Conservation (phyloP, 2,113 vertebrate genomes). For the Ceyx melanurus region DNA sequence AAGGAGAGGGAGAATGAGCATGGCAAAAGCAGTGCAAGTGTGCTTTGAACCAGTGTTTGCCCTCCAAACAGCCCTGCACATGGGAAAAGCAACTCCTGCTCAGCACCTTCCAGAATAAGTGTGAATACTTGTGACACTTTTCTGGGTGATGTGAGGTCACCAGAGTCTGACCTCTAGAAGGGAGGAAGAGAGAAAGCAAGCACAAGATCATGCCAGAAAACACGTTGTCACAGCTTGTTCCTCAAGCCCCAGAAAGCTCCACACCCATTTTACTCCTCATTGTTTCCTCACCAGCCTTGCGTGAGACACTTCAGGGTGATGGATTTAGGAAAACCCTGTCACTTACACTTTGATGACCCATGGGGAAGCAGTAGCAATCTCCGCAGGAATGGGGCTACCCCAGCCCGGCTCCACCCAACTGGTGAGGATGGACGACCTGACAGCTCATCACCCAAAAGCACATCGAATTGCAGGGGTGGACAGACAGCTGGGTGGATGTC, state of each 20-base stretch:
- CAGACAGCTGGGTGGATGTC: neutral
- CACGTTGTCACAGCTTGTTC: neutral
- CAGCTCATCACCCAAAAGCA: neutral
- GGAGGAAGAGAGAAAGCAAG: constrained; percentile 18
- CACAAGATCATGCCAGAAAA: neutral
- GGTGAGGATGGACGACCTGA: neutral
- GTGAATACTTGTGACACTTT: neutral
- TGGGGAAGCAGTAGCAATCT: neutral
- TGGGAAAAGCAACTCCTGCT: neutral
- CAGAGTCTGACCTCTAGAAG: neutral
- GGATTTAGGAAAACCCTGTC: constrained; percentile 38
- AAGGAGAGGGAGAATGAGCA: neutral
- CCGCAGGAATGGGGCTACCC: neutral
- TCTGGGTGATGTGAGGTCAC: neutral
- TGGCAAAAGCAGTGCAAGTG: neutral
- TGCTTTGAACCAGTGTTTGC: neutral
- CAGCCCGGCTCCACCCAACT: neutral
- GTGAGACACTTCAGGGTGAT: constrained; percentile 1
- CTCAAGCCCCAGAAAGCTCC: constrained; percentile 41
- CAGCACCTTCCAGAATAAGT: neutral
- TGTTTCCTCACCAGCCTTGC: constrained; percentile 37
- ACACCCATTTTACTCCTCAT: constrained; percentile 32
- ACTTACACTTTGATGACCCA: neutral
- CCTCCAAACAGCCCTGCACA: neutral
- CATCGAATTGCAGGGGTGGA: neutral